Conservation (phyloP, 1,140 invertebrate species). For the Panagrolaimus sp. region DNA sequence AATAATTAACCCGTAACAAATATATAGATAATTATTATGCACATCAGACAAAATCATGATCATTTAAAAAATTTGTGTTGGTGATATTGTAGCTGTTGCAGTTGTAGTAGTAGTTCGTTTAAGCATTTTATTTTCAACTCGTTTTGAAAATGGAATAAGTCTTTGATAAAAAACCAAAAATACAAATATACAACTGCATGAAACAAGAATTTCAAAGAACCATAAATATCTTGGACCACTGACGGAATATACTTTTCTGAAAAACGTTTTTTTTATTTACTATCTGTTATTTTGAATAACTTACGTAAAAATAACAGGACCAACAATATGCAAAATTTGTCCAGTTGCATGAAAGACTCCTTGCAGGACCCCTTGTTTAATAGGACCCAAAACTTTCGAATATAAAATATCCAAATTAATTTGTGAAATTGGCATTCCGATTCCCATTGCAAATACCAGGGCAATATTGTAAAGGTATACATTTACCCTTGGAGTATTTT, state of each 20-base stretch:
- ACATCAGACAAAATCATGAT: no score
- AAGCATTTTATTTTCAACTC: background rate
- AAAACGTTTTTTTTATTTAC: background rate
- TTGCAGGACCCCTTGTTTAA: conserved; percentile 19
- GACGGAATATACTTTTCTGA: conserved; percentile 13
- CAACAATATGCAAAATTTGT: conserved; percentile 17
- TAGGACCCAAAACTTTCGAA: conserved; percentile 20
- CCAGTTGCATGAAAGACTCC: conserved; percentile 15
- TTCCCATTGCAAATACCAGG: conserved; percentile 17
- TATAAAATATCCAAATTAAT: conserved; percentile 22
- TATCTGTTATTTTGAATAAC: background rate
- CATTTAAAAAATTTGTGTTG: no score
- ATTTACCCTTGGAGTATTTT: conserved; percentile 4
- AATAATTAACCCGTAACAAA: no score
- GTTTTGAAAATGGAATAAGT: conserved; percentile 10
- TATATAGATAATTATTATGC: no score
- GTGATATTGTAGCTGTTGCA: no score
- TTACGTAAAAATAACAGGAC: conserved; percentile 18
- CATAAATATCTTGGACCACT: conserved; percentile 20
- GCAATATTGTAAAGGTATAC: conserved; percentile 7
- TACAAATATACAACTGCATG: background rate
- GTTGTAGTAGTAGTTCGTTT: background rate
- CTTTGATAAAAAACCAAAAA: conserved; percentile 12
- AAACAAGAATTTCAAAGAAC: conserved; percentile 13
- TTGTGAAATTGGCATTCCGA: conserved; percentile 14